Base-by-base conservation (phyloP, 2,113 vertebrate species). In the Hippocampus barbouri region DNA sequence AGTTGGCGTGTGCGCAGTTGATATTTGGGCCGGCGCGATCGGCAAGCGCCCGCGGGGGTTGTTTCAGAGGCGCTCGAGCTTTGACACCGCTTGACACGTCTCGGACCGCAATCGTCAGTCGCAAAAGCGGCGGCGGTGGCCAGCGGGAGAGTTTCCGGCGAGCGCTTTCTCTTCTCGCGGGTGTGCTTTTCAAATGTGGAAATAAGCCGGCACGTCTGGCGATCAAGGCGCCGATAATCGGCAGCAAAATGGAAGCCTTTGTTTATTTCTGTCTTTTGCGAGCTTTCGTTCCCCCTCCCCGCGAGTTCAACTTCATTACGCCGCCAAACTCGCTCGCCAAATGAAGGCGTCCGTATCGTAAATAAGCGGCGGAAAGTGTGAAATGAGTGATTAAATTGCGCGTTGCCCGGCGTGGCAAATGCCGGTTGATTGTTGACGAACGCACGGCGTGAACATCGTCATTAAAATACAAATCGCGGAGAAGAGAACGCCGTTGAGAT, bases 21-120 rank as follows among this genome's bases (percentile, higher is more conserved):
- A 75, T 70, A 75, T 60, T 64, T n/a, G 51, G 66, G 65, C 60
- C 69, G 61, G 71, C 67, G 83, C 80, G 83, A 86, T 89, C 82
- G 27, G 84, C 60, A 57, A 71, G 77, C 78, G 74, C 82, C 68
- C 77, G 27, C 27, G 27, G 27, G 78, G 79, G 69, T 74, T 78
- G 72, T 74, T 77, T 85, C 78, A 57, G 74, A 72, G 86, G 79
- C 79, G 59, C 73, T 38, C 6, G 30, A 67, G 73, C 61, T 84
- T 72, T 77, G 70, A 77, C 72, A 68, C 38, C 12, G 68, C 71
- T 30, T 68, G 67, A 77, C 74, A 41, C 0, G 30, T 25, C 25
- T 25, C 25, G 25, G 25, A 25, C 25, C 25, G 25, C 30, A 30
- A 30, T 30, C 30, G 30, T 30, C 30, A 65, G 72, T 10, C 1